Evolutionary conservation across 2,888 invertebrate genomes (phyloP).

Genomic region (Stegophylla sp.): DNA sequence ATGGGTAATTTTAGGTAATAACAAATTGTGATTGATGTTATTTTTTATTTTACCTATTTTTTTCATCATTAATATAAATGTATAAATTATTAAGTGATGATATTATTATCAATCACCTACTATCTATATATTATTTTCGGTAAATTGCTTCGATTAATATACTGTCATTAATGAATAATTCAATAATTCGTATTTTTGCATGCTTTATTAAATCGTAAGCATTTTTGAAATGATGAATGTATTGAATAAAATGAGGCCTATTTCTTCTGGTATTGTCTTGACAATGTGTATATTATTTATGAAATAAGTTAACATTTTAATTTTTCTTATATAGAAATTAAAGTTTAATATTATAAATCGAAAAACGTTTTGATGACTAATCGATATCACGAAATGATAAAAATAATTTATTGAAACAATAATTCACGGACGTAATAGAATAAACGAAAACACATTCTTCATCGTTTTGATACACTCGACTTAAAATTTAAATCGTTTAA

Average conservation of each 20-base stretch:
- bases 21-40: too few species aligned
- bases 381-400: too few species aligned
- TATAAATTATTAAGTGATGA: too few species aligned
- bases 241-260: constrained; percentile 29
- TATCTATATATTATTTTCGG: constrained; percentile 22
- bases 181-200: constrained; percentile 1
- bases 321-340: neutral
- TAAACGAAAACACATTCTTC: too few species aligned
- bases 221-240: constrained; percentile 4
- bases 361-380: neutral
- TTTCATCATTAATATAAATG: too few species aligned
- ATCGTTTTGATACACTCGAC: too few species aligned
- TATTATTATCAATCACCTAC: neutral
- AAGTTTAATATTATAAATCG: neutral
- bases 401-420: too few species aligned
- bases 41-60: too few species aligned
- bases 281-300: constrained; percentile 15
- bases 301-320: constrained; percentile 1
- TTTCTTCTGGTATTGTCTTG: constrained; percentile 36
- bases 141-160: neutral
- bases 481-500: too few species aligned
- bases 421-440: too few species aligned
- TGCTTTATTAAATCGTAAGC: constrained; percentile 34
- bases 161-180: constrained; percentile 39
- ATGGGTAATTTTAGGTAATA: too few species aligned